Conservation (phyloP, 2,888 invertebrate species). For the Nomada flava region DNA sequence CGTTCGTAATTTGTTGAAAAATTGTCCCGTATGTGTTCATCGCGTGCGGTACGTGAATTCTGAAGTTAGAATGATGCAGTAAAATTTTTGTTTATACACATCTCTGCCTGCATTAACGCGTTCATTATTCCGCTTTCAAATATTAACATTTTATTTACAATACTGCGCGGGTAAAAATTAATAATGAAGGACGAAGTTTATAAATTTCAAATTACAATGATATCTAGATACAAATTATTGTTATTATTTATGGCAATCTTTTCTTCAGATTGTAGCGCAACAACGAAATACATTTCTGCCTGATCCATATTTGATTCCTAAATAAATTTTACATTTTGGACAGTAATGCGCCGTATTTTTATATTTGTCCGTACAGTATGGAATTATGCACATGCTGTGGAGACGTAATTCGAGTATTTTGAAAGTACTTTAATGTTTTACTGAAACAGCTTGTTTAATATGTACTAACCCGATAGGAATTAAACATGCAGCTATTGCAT, state of each 20-base stretch:
- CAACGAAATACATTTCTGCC: conserved; percentile 14
- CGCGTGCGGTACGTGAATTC: too few relatives aligned
- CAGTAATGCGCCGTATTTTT: conserved; percentile 60
- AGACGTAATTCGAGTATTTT: neutral
- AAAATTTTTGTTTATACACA: neutral
- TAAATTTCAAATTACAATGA: neutral
- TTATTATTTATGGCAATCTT: too few relatives aligned
- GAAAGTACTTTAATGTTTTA: neutral
- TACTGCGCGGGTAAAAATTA: neutral
- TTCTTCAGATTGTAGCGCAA: neutral
- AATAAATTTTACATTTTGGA: conserved; percentile 58
- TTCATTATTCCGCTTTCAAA: neutral
- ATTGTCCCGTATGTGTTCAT: neutral
- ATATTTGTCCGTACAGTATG: conserved; percentile 47
- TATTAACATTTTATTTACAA: conserved; percentile 7
- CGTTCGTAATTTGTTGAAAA: neutral
- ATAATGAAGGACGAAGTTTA: too few relatives aligned
- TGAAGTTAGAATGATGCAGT: too few relatives aligned
- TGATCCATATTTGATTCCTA: conserved; percentile 53
- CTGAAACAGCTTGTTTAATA: neutral
- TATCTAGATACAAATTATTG: neutral
- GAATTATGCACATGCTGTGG: conserved; percentile 56
- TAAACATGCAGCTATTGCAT: conserved; percentile 42
- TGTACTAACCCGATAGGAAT: conserved; percentile 47
- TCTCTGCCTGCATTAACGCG: neutral